Evolutionary conservation across 2,113 vertebrate genomes (phyloP).

Genomic region (Protobothrops flavoviridis): DNA sequence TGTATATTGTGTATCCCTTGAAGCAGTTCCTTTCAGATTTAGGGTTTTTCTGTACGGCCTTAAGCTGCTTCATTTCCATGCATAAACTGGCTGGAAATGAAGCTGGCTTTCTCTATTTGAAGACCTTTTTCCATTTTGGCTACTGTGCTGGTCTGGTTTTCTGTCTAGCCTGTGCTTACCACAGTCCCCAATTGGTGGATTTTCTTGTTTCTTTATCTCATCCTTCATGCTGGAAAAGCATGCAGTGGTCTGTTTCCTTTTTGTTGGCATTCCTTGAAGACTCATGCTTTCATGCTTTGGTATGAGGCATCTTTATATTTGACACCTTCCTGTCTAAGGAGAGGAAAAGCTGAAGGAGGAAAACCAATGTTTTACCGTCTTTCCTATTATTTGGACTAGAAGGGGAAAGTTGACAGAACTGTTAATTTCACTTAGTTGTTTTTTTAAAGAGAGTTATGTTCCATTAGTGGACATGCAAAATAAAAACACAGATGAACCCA

Average conservation of each 20-base stretch:
- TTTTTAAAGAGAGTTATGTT: not conserved
- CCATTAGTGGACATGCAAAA: not conserved
- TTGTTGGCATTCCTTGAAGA: not conserved
- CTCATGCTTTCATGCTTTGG: not conserved
- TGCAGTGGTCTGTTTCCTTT: not conserved
- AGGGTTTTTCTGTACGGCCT: not conserved
- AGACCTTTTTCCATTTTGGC: not conserved
- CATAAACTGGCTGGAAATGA: not conserved
- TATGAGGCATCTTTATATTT: not conserved
- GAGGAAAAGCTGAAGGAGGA: not conserved
- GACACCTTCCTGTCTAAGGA: not conserved
- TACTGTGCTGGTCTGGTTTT: not conserved
- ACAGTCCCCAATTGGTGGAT: not conserved
- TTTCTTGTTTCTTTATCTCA: not conserved
- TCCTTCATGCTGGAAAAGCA: not conserved
- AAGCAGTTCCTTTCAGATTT: not conserved
- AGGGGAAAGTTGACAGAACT: not conserved
- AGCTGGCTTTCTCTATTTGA: not conserved
- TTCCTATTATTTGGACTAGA: not conserved
- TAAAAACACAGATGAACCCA: not conserved
- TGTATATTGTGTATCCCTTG: not conserved
- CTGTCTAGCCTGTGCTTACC: not conserved
- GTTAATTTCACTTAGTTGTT: not conserved
- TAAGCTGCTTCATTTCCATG: not conserved
- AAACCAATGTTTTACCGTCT: not conserved